Base-by-base conservation (phyloP, 2,888 invertebrate species). In the Torymus auratus region DNA sequence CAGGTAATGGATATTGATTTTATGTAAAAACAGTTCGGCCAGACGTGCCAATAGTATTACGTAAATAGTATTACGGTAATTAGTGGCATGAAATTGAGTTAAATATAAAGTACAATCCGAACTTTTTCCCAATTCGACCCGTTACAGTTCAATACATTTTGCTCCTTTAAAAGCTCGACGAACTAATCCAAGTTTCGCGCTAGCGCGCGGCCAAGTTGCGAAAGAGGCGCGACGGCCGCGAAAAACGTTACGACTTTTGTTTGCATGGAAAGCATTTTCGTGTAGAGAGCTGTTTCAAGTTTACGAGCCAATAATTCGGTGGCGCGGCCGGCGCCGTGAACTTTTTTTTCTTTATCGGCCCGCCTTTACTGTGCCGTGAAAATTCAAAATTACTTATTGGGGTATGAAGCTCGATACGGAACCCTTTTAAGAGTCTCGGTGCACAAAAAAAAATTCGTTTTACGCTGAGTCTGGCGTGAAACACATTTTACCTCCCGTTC, bases 241-340 rank as follows among this genome's bases (percentile, higher is more conserved):
- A 20, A 15, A 56, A 69, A 28, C 53, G 12, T 41, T 20, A 23
- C 69, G n/a, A 28, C 53, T 61, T 73, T 41, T 73, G 68, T 76
- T 65, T 58, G 60, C 52, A 71, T 23, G 23, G 62, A 70, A 65
- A 81, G 83, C 76, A 62, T 83, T 82, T 62, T 70, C 72, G 52
- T 78, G 82, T 83, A 52, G n/a, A 17, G 71, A 7, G 20, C 41
- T 41, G 17, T 60, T 69, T 56, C 15, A 55, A 67, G 69, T 70
- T 80, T 82, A 82, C 55, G 82, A 77, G 67, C 55, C 75, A 77
- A 83, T 81, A 75, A 79, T 81, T 70, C 62, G 61, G 1, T 41
- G 41, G 55, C n/a, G 50, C 41, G 20, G 13, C 64, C 4, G 41
- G 60, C 41, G 28, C 41, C 7, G 41, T 7, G 41, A 58, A 62